A percentile compares a stretch with the other conserved stretches of the same genome.
phyloP scores from a whole-genome alignment of 2,113 vertebrate genomes.

The Pseudonaja textilis region DNA sequence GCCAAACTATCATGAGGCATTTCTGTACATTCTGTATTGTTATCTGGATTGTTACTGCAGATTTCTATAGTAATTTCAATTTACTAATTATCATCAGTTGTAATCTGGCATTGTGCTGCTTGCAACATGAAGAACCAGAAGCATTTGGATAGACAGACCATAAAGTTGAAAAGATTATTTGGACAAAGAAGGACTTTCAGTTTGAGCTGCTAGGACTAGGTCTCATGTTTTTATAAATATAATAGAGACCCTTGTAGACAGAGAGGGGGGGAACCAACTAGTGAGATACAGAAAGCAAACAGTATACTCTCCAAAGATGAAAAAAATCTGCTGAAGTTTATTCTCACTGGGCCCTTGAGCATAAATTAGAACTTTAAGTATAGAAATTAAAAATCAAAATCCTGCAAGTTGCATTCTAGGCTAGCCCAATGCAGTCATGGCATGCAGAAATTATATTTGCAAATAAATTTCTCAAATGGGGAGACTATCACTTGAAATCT shows the following conservation, averaged over 20 bases:
- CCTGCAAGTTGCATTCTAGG: not conserved
- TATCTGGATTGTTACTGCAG: not conserved
- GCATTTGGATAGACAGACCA: not conserved
- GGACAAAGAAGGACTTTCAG: not conserved
- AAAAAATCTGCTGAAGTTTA: not conserved
- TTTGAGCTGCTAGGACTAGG: not conserved
- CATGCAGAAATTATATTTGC: not conserved
- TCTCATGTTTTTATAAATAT: not conserved
- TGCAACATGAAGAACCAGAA: not conserved
- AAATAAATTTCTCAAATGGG: not conserved
- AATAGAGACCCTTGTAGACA: not conserved
- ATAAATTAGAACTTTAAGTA: not conserved
- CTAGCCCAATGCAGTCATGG: not conserved
- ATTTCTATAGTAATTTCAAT: not conserved
- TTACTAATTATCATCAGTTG: not conserved
- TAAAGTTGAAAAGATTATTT: not conserved
- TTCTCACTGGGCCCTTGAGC: not conserved
- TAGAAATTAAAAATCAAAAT: not conserved
- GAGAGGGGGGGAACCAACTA: not conserved
- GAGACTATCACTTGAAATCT: not conserved
- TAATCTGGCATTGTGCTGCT: not conserved
- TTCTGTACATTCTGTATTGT: not conserved
- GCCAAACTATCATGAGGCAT: not conserved
- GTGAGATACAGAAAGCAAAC: not conserved
- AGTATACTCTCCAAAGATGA: not conserved